phyloP scores from a whole-genome alignment of 2,113 vertebrate species.

The Coregonus clupeaformis region DNA sequence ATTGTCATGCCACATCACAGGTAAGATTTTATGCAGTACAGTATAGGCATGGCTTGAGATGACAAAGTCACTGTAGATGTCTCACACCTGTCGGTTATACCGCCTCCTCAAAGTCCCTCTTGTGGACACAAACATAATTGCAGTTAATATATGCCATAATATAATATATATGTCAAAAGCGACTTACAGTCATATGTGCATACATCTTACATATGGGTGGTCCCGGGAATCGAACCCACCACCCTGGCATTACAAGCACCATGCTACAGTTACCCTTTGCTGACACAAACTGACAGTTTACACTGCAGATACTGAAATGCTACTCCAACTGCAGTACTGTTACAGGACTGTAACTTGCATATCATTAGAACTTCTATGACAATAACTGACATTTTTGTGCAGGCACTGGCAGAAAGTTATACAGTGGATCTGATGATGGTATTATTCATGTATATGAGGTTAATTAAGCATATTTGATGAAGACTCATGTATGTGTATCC shows the following conservation, averaged over 20 bases:
- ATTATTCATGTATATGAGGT: background rate
- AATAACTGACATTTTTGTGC: background rate
- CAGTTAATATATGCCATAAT: conserved; percentile 17
- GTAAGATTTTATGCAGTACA: background rate
- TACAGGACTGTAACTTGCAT: background rate
- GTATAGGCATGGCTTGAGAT: background rate
- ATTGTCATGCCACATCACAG: background rate
- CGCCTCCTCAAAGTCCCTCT: conserved; percentile 59
- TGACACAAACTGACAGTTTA: conserved; percentile 13
- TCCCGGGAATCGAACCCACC: too few relatives aligned
- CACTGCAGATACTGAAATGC: background rate
- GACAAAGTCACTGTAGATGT: background rate
- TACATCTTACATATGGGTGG: too few relatives aligned
- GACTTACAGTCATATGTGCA: too few relatives aligned
- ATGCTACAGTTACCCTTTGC: conserved; percentile 15
- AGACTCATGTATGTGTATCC: background rate
- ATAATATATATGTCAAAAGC: too few relatives aligned
- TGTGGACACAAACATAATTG: conserved; percentile 57
- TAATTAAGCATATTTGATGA: background rate
- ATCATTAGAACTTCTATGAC: background rate
- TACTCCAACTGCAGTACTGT: background rate
- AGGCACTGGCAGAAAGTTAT: background rate
- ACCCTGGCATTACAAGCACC: too few relatives aligned
- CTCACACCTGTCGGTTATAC: background rate
- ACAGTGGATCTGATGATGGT: background rate